Evolutionary conservation across 2,113 vertebrate genomes (phyloP).

Genomic region (Steatornis caripensis): DNA sequence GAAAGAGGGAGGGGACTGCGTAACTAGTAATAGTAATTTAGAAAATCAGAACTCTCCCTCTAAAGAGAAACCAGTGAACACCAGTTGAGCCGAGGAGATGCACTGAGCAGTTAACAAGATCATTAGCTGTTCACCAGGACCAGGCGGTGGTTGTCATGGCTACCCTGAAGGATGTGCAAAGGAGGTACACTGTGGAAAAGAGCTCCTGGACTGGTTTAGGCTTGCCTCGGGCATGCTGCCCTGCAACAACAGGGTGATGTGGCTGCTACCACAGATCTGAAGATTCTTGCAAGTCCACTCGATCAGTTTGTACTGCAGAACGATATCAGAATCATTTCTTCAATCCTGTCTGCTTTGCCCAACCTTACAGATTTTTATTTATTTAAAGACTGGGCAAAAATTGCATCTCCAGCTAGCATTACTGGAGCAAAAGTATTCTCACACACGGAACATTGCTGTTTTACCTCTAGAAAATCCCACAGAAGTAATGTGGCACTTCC

Average conservation of each 20-base stretch:
- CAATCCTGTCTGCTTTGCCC: background rate
- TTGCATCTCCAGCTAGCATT: background rate
- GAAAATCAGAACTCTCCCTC: background rate
- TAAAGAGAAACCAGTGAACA: background rate
- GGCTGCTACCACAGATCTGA: background rate
- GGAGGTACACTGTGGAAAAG: background rate
- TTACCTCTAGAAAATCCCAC: background rate
- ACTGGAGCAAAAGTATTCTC: background rate
- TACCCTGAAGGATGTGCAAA: conserved; percentile 11
- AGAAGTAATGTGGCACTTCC: background rate
- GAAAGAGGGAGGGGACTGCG: background rate
- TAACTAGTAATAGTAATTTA: background rate
- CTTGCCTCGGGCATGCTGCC: background rate
- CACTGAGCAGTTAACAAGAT: background rate
- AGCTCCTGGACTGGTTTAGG: background rate
- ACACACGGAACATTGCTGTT: accelerated
- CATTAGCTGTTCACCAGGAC: background rate
- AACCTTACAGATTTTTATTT: background rate
- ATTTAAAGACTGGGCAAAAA: background rate
- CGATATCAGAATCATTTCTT: accelerated
- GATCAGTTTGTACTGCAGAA: background rate
- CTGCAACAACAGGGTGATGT: background rate
- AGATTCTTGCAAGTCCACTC: background rate
- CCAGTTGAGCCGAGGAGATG: background rate
- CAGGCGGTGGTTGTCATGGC: conserved; percentile 17